These are phyloP conservation scores for Ctenochaetus hawaiiensis DNA, from an alignment of 2,797 vertebrate species.

Conservation along the genomic window DNA sequence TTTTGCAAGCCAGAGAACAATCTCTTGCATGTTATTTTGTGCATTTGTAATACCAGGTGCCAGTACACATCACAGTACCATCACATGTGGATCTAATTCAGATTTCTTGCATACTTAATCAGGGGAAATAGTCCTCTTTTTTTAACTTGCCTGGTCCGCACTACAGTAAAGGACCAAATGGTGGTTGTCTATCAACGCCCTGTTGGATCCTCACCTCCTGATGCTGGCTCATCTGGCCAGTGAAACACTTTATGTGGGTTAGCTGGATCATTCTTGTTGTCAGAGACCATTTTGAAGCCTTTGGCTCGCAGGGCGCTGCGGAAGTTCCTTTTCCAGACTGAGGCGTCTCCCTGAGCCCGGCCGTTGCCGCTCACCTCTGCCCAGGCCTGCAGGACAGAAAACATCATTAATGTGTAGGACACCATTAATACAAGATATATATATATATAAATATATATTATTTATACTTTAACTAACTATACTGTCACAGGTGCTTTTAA, in stretches of 20 bases:
- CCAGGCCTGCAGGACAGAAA: conserved; percentile 85
- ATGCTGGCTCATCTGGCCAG: conserved; percentile 69
- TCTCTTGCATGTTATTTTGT: background rate
- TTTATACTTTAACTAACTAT: no score
- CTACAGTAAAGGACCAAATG: conserved; percentile 4
- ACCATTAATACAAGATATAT: background rate
- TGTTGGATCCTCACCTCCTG: conserved; percentile 64
- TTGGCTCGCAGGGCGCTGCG: conserved; percentile 90
- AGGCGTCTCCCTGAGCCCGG: conserved; percentile 75
- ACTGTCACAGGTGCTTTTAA: background rate
- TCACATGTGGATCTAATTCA: background rate
- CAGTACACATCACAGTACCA: background rate
- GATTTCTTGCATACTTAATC: background rate
- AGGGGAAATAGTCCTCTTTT: background rate
- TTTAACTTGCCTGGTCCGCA: background rate
- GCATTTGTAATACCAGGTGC: background rate
- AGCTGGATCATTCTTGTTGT: conserved; percentile 85
- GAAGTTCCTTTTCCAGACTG: conserved; percentile 95
- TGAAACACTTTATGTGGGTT: conserved; percentile 90
- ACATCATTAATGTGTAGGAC: background rate
- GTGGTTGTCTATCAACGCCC: background rate
- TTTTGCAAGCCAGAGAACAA: background rate
- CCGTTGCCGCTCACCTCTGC: conserved; percentile 86
- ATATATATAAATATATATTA: background rate
- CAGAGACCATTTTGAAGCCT: conserved; percentile 74